Evolutionary conservation across 2,113 vertebrate genomes (phyloP).

Genomic region (Burhinus bistriatus): DNA sequence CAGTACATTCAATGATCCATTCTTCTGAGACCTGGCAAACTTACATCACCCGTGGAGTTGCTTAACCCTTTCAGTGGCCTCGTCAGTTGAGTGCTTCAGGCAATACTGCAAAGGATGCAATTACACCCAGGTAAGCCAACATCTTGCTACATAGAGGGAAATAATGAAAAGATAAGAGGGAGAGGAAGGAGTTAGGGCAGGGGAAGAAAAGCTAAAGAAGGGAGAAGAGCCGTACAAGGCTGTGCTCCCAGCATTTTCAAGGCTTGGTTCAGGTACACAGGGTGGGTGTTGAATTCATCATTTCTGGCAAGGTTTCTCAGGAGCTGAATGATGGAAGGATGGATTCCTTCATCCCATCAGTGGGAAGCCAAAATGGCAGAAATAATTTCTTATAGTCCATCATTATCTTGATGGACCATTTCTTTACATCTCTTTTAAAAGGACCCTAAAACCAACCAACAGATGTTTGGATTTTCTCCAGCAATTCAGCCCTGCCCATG

Average conservation of each 20-base stretch:
- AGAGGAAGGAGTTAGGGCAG: not conserved
- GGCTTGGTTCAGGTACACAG: not conserved
- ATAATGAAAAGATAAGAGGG: not conserved
- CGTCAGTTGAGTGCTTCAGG: not conserved
- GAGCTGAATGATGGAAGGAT: not conserved
- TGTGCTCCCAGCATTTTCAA: not conserved
- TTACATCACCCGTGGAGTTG: not conserved
- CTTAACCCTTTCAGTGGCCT: not conserved
- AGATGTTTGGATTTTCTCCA: not conserved
- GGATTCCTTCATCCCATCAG: not conserved
- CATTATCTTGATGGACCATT: not conserved
- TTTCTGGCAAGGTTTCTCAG: not conserved
- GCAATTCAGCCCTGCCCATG: accelerated
- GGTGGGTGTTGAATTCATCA: not conserved
- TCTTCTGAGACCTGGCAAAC: not conserved
- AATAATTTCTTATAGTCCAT: not conserved
- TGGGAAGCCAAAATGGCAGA: not conserved
- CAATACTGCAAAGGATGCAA: not conserved
- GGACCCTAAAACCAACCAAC: not conserved
- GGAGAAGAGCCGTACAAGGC: not conserved
- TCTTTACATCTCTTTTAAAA: not conserved
- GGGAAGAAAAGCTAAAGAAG: not conserved
- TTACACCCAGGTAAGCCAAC: not conserved
- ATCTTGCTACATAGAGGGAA: not conserved
- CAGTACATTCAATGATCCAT: not conserved